These are phyloP conservation scores for Dromaius novaehollandiae DNA, from an alignment of 2,113 vertebrate genomes.

Conservation along the genomic window DNA sequence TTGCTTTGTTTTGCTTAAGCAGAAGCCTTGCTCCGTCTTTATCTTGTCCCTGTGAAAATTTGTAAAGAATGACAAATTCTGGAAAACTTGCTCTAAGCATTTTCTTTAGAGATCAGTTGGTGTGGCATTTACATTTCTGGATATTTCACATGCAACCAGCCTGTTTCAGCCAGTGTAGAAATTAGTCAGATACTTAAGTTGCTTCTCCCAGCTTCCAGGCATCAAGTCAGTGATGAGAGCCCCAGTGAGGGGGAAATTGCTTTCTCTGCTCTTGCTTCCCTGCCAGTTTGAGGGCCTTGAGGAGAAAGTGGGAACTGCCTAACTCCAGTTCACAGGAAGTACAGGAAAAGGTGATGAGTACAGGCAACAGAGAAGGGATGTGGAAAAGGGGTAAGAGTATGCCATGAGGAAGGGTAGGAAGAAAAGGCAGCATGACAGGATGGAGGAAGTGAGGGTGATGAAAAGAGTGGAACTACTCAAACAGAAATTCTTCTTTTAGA, in stretches of 20 bases:
- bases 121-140: background rate
- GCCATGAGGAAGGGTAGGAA: background rate
- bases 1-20: background rate
- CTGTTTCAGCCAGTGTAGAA: background rate
- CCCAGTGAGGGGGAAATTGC: background rate
- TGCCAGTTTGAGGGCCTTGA: background rate
- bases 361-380: background rate
- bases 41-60: background rate
- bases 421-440: background rate
- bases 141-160: background rate
- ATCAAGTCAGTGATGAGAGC: background rate
- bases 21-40: background rate
- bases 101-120: background rate
- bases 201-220: background rate
- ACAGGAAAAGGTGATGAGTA: background rate
- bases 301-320: background rate
- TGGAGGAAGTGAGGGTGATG: background rate
- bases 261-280: background rate
- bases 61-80: background rate
- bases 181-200: background rate
- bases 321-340: background rate
- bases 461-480: background rate
- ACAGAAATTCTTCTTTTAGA: background rate
- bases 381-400: background rate
- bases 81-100: background rate